These are phyloP conservation scores for Florisuga fusca DNA, from an alignment of 2,797 vertebrate genomes.

Conservation along the genomic window DNA sequence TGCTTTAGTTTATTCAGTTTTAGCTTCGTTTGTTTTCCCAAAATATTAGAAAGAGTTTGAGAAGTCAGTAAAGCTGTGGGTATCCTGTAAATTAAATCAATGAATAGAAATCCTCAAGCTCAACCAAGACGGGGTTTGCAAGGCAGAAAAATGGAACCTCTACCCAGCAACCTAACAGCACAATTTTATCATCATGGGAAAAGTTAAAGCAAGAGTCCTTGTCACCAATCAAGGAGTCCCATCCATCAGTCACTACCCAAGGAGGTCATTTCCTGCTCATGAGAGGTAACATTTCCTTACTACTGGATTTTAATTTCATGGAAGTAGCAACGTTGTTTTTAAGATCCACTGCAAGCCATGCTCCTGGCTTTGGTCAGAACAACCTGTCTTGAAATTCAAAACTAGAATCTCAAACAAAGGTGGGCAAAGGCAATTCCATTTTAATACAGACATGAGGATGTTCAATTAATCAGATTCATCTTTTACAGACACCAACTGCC, in stretches of 20 bases:
- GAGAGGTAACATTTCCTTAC: background rate
- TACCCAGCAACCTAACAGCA: background rate
- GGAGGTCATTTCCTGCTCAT: background rate
- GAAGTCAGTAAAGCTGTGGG: background rate
- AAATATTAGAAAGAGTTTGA: background rate
- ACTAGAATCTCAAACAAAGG: background rate
- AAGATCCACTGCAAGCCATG: background rate
- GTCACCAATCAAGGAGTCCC: background rate
- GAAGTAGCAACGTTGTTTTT: background rate
- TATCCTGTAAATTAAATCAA: background rate
- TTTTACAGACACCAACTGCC: background rate
- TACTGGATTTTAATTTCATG: background rate
- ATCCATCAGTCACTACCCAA: background rate
- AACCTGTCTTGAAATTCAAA: background rate
- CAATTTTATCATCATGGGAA: background rate
- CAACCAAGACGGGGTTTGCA: accelerated
- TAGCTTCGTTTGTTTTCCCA: background rate
- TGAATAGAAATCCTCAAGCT: background rate
- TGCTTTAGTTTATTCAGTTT: too few species aligned
- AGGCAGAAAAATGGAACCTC: background rate
- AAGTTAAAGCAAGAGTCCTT: background rate
- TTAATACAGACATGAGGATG: background rate
- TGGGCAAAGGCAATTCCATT: background rate
- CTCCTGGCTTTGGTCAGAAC: background rate
- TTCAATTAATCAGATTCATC: background rate